Evolutionary conservation across 2,888 invertebrate species (phyloP).

Genomic region (Fissipunctia ypsillon): DNA sequence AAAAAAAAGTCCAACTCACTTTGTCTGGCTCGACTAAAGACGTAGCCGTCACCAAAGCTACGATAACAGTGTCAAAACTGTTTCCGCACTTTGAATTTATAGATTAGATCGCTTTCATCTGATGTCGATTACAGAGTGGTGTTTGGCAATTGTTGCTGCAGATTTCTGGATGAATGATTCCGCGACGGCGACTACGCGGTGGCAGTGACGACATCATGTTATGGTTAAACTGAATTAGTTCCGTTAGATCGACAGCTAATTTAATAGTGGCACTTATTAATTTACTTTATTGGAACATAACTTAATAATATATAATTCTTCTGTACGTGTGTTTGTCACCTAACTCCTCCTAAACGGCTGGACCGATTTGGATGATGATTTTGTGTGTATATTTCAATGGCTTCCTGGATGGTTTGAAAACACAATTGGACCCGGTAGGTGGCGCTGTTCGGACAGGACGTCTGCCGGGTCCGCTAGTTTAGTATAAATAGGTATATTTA

Average conservation of each 20-base stretch:
- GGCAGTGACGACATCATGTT: conserved; percentile 85
- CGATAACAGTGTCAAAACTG: conserved; percentile 82
- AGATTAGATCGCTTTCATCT: conserved; percentile 88
- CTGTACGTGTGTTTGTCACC: too few relatives aligned
- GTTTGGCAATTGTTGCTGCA: conserved; percentile 88
- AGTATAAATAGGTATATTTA: not conserved
- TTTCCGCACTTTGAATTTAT: conserved; percentile 87
- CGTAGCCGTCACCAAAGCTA: conserved; percentile 73
- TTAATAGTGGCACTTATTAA: conserved; percentile 66
- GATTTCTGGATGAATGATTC: conserved; percentile 88
- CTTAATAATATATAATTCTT: too few relatives aligned
- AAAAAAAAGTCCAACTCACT: conserved; percentile 52
- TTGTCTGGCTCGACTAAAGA: conserved; percentile 69
- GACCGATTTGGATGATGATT: too few relatives aligned
- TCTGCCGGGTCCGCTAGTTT: too few relatives aligned
- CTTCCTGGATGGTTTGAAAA: too few relatives aligned
- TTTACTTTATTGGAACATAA: conserved; percentile 50
- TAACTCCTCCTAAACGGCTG: too few relatives aligned
- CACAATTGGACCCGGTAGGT: too few relatives aligned
- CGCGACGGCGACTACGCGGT: conserved; percentile 74
- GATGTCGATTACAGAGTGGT: conserved; percentile 85
- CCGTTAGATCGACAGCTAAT: conserved; percentile 73
- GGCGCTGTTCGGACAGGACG: too few relatives aligned
- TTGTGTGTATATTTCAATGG: too few relatives aligned
- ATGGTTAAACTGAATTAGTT: conserved; percentile 85